Conservation (phyloP, 2,113 vertebrate species). For the Solea solea region DNA sequence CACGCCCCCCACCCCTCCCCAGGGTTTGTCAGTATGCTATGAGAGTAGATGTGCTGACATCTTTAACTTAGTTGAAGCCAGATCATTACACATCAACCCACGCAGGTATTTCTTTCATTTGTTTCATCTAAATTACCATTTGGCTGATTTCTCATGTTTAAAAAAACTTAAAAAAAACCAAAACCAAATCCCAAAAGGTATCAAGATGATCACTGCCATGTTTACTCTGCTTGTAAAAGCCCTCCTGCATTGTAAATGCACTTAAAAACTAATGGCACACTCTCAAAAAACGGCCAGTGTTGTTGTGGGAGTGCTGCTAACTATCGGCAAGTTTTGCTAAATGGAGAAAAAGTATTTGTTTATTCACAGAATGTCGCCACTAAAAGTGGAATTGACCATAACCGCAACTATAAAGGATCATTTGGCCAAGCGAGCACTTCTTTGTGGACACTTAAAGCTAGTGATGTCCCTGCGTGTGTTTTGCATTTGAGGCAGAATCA, state of each 20-base stretch:
- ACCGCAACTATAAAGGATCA: neutral
- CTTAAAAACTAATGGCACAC: neutral
- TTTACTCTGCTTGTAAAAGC: neutral
- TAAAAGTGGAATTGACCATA: neutral
- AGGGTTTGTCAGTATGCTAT: neutral
- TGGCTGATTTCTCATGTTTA: neutral
- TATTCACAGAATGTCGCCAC: too few species aligned
- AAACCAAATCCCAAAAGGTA: neutral
- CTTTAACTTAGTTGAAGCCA: neutral
- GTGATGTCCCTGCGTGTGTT: neutral
- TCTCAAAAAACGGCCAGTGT: neutral
- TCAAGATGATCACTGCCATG: neutral
- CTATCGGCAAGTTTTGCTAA: neutral
- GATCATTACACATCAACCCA: neutral
- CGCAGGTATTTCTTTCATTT: neutral
- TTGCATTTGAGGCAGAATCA: conserved; percentile 9
- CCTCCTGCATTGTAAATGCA: neutral
- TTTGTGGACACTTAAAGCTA: neutral
- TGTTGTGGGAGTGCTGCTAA: neutral
- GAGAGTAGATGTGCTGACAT: neutral
- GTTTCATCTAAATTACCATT: neutral
- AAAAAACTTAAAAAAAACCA: too few species aligned
- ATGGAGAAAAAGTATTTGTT: neutral
- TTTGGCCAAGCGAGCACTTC: neutral
- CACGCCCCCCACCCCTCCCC: neutral